Conservation (phyloP, 2,797 vertebrate species). For the Masticophis lateralis region DNA sequence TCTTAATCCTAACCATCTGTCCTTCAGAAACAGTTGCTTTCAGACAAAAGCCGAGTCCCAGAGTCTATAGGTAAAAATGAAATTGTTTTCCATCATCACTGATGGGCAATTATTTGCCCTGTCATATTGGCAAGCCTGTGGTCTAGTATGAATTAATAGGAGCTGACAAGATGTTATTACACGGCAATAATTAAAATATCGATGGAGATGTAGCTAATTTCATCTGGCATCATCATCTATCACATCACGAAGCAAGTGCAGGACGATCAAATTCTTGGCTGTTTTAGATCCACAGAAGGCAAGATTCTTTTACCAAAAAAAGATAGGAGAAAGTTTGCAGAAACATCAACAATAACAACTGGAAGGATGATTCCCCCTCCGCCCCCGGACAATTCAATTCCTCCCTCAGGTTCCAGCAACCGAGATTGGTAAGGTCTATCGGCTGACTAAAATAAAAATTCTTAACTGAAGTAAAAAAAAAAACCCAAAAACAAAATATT, state of each 20-base stretch:
- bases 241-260: conserved; percentile 29
- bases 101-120: conserved; percentile 22
- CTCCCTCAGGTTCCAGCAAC: not conserved
- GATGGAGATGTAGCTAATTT: not conserved
- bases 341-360: not conserved
- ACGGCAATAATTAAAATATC: conserved; percentile 30
- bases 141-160: conserved; percentile 13
- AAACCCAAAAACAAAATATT: not conserved
- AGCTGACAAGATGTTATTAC: conserved; percentile 20
- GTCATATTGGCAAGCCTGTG: conserved; percentile 8
- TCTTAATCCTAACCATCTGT: not conserved
- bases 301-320: not conserved
- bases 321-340: not conserved
- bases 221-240: conserved; percentile 9
- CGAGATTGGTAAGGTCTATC: not conserved
- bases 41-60: not conserved
- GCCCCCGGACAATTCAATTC: not conserved
- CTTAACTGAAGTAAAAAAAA: not conserved
- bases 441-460: conserved; percentile 31
- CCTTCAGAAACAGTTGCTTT: not conserved
- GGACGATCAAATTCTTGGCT: not conserved
- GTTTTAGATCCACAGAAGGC: not conserved
- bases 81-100: conserved; percentile 24
- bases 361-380: accelerated
- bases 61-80: not conserved